Percentiles rank a stretch among this genome's conserved stretches.
Conservation (phyloP, 2,888 invertebrate species). For the Aphidoletes aphidimyza region DNA sequence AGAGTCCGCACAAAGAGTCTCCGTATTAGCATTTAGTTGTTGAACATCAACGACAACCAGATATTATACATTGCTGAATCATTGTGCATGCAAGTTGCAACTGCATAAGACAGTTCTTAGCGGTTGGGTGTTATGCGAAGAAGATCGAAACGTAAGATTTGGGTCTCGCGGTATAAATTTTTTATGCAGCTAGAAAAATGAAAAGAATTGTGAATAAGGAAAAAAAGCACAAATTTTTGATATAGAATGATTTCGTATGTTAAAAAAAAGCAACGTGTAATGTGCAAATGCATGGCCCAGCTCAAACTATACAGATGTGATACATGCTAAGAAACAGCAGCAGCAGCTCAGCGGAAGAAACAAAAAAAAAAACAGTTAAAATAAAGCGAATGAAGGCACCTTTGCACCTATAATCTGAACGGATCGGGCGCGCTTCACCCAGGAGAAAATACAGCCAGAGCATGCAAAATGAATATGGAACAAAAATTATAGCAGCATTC, state of each 20-base stretch:
- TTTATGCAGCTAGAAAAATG: not conserved
- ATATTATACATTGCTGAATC: not conserved
- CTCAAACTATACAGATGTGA: not conserved
- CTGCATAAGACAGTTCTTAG: not conserved
- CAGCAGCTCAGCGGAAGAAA: not conserved
- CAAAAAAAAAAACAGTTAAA: not conserved
- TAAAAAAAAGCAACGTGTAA: not conserved
- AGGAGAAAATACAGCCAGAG: not conserved
- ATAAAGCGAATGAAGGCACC: conserved; percentile 10
- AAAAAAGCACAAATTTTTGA: too few species aligned
- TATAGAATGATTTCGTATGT: conserved; percentile 10
- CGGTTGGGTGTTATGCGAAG: not conserved
- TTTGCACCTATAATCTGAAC: not conserved
- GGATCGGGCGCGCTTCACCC: not conserved
- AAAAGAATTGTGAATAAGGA: conserved; percentile 1
- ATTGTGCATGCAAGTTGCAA: not conserved
- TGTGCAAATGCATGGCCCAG: not conserved
- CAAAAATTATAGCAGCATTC: conserved; percentile 9
- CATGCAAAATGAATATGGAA: not conserved
- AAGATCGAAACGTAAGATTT: not conserved
- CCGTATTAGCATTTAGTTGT: conserved; percentile 2
- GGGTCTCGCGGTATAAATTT: not conserved
- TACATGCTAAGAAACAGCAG: conserved; percentile 22
- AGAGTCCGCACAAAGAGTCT: too few species aligned
- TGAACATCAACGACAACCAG: conserved; percentile 5